Base-by-base conservation (phyloP, 2,888 invertebrate genomes). In the Agonum fuliginosum region DNA sequence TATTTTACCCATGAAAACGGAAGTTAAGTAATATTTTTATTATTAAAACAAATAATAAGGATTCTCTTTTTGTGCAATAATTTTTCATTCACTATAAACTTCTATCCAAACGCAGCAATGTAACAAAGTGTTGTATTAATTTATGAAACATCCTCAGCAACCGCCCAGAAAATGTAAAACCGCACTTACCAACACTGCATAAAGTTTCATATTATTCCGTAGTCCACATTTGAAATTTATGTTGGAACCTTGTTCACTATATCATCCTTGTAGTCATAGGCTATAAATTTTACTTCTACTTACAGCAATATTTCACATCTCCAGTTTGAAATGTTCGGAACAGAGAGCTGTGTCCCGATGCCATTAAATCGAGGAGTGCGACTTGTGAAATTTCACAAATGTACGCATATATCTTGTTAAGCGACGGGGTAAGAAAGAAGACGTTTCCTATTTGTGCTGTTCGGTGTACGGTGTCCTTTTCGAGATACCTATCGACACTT, bases 211-310 rank as follows among this genome's bases (percentile, higher is more conserved):
- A 51, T 51, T 22, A 51, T 51, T 51, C 51, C 20, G 58, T 37
- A 58, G 51, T 58, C 41, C 20, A 58, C 73, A 73, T 73, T 73
- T 54, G 58, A 73, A 73, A 73, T 73, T 73, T 73, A 73, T 73
- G 73, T 73, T 73, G 54, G 54, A 51, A 58, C 43, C 73, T 58
- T 73, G 73, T 73, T 73, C 73, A 73, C 58, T 73, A 73, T 73
- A 73, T 73, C 73, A 73, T 73, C 73, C 73, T 37, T 73, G 58
- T 73, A 73, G 54, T 73, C 54, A 73, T 73, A 73, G 73, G 37
- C 73, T 54, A 73, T 73, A 73, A 73, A 73, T 73, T 73, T 73
- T 73, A 58, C 73, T 73, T 73, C 73, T 73, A 58, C 73, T 73
- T 73, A 73, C 73, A 73, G 58, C 58, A 41, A 73, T 73, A 73